These are phyloP conservation scores for Ctenopoma kingsleyae DNA, from an alignment of 2,797 vertebrate genomes.

Conservation along the genomic window DNA sequence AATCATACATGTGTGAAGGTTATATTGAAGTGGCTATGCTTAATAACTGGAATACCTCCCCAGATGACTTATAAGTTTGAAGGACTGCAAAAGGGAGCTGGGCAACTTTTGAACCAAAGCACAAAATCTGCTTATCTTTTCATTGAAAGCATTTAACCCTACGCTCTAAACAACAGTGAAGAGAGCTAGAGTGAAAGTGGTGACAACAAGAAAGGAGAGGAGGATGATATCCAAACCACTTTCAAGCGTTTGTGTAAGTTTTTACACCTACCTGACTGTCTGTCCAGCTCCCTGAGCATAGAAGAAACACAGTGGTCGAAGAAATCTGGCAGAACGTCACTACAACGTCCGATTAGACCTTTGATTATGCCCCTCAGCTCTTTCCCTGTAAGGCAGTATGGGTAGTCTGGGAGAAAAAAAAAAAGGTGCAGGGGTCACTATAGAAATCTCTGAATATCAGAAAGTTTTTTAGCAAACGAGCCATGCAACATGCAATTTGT, in stretches of 20 bases:
- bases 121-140: background rate
- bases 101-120: background rate
- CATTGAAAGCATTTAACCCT: background rate
- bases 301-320: slow-evolving; percentile 94
- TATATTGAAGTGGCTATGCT: too few species aligned
- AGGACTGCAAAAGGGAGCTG: background rate
- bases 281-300: slow-evolving; percentile 95
- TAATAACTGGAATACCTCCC: too few species aligned
- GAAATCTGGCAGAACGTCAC: slow-evolving; percentile 87
- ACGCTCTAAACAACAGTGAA: background rate
- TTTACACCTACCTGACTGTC: slow-evolving; percentile 82
- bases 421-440: background rate
- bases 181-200: background rate
- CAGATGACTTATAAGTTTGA: background rate
- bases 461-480: background rate
- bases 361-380: slow-evolving; percentile 89
- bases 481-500: background rate
- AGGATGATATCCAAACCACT: background rate
- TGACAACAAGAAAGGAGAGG: background rate
- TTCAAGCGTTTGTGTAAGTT: background rate
- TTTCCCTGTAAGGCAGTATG: slow-evolving; percentile 91
- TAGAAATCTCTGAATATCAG: background rate
- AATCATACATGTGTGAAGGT: too few species aligned
- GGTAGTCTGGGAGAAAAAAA: slow-evolving; percentile 86
- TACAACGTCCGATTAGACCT: slow-evolving; percentile 84